Base-by-base conservation (phyloP, 2,888 invertebrate species). In the Pristionchus entomophagus region DNA sequence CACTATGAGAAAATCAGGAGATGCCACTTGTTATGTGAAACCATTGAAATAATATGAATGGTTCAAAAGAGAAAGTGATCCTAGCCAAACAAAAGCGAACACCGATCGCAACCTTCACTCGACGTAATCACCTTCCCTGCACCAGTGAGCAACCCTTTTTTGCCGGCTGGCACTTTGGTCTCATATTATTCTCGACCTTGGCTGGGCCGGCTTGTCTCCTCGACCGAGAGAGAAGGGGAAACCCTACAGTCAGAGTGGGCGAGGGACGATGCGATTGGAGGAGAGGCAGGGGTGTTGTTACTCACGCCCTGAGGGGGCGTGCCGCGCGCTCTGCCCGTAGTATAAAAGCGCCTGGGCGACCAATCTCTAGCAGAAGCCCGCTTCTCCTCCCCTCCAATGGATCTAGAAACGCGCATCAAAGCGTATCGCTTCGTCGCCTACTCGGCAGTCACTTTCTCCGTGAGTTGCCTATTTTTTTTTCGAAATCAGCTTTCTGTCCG, bases 391-490 rank as follows among this genome's bases (percentile, higher is more conserved):
- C 80, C 22, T 38, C 17, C 0, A 19, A 88, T 88, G 88, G 88
- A 88, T 86, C 85, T 88, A 69, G 88, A 88, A 69, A 88, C 88
- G 51, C 86, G 88, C 82, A 89, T 89, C 87, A 88, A 88, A 85
- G 89, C 89, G 35, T 89, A 89, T 35, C 87, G 89, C 38, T 88
- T 89, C 80, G 89, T 89, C 29, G 89, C 89, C 78, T 89, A 89
- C 65, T 89, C 89, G 41, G 88, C 88, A 12, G 88, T 88, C 80
- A 86, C 88, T 6, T 89, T 89, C 87, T 89, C 89, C 12, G 88
- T 88, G 26, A 65, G 85, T 26, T 83, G 6, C 19, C 62, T 6
- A 12, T 62, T 62, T 14, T 45, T 10, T 10, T 45, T 45, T 45
- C 45, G 45, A 45, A 45, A 10, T 45, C 14, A 14, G 45, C 45